phyloP scores from a whole-genome alignment of 2,797 vertebrate species.

The Euthynnus affinis region DNA sequence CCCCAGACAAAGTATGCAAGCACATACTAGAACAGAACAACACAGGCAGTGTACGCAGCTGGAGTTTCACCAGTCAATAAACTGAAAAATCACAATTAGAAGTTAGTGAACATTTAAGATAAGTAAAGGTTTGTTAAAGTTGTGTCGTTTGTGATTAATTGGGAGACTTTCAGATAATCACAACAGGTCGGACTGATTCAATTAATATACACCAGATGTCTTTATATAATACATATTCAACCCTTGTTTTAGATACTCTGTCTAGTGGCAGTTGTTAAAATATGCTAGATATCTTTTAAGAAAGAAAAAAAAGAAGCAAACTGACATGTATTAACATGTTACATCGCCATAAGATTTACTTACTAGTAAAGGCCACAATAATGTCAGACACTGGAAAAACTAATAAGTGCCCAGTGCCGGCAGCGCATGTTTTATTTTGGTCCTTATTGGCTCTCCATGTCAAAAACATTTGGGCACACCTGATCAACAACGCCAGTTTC shows the following conservation, averaged over 20 bases:
- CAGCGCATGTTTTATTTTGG: constrained; percentile 10
- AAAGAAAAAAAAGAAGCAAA: background rate
- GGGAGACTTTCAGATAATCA: background rate
- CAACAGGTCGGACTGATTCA: background rate
- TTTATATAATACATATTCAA: background rate
- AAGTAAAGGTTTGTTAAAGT: background rate
- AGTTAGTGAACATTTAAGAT: background rate
- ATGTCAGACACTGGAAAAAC: background rate
- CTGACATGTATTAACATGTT: background rate
- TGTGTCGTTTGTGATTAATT: background rate
- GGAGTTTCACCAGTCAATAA: constrained; percentile 25
- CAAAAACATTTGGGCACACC: constrained; percentile 50
- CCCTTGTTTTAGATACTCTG: background rate
- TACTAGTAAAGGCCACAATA: background rate
- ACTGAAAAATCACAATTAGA: constrained; percentile 19
- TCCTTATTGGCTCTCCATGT: constrained; percentile 48
- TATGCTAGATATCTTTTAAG: background rate
- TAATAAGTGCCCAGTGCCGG: background rate
- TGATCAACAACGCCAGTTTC: background rate
- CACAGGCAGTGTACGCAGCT: constrained; percentile 34
- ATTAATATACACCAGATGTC: background rate
- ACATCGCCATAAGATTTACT: background rate
- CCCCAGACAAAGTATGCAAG: constrained; percentile 78
- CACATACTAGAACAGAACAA: constrained; percentile 58
- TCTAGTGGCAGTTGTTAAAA: background rate